Evolutionary conservation across 2,797 vertebrate species (phyloP).

Genomic region (Adelosebastes latens): DNA sequence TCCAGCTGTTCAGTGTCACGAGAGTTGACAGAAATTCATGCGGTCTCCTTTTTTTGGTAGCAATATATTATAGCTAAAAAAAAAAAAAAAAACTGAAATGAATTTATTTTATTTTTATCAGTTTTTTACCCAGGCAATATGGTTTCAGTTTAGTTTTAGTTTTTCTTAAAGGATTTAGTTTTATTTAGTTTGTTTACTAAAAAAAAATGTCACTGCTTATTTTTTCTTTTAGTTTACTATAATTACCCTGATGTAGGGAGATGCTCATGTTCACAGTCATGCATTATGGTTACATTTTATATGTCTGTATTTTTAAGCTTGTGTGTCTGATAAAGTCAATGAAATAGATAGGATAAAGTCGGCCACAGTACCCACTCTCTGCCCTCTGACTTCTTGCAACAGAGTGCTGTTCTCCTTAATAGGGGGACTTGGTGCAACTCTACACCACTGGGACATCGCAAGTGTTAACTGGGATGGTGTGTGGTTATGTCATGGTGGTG

Average conservation of each 20-base stretch:
- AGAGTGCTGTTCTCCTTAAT: slow-evolving; percentile 3
- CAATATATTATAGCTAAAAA: too few relatives aligned
- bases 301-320: neutral
- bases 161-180: too few relatives aligned
- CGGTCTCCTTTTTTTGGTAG: too few relatives aligned
- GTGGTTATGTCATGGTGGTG: slow-evolving; percentile 72
- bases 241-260: neutral
- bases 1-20: too few relatives aligned
- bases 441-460: slow-evolving; percentile 51
- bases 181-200: too few relatives aligned
- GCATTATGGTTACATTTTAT: neutral
- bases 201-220: too few relatives aligned
- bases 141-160: too few relatives aligned
- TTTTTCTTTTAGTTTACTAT: too few relatives aligned
- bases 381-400: neutral
- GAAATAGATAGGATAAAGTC: neutral
- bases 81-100: too few relatives aligned
- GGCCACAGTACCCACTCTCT: neutral
- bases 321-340: neutral
- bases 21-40: too few relatives aligned
- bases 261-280: neutral
- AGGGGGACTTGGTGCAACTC: slow-evolving; percentile 41
- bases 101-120: too few relatives aligned
- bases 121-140: too few relatives aligned
- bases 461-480: slow-evolving; percentile 65